Evolutionary conservation across 2,113 vertebrate genomes (phyloP), one percentile per base, ranked within the genome.

Genomic region (Fulmarus glacialis): DNA sequence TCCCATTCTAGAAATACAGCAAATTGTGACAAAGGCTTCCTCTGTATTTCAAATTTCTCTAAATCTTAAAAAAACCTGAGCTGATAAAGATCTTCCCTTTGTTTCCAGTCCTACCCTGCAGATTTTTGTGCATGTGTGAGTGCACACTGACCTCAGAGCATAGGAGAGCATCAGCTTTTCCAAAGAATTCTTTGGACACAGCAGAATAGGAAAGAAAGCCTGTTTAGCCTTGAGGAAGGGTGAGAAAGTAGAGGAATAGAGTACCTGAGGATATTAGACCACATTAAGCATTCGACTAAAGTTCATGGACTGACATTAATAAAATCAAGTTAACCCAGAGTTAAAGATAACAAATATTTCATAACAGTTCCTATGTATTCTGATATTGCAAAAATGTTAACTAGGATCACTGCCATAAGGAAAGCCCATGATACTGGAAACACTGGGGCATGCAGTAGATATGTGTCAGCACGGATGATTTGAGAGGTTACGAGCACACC

Each of bases 241-340:
- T n/a, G 21, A 63, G 10, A 78, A 83, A 83, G 45, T 1, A 83
- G 38, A 86, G 55, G 67, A 86, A 63, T 40, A 80, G 80, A 32
- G 53, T 43, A 38, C 24, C 52, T 56, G 32, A 38, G 58, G 40
- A 77, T 43, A 59, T 77, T 45, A 58, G 45, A 81, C 14, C 42
- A 36, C 42, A 92, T 78, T 71, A 90, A 83, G 38, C 50, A 71
- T 92, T 90, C 59, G 4, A 70, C 55, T 95, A 80, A 89, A 86
- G 80, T 84, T 89, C 71, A 88, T 23, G 40, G 53, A 85, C 18
- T 52, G 86, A 89, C 85, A 81, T 84, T 63, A 84, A 92, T 82
- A 95, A 95, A 90, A 95, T 38, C 45, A 93, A 89, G 82, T 73
- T 81, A 94, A 90, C 59, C 20, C 82, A 88, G 56, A 80, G 90